Evolutionary conservation across 2,113 vertebrate genomes (phyloP).

Genomic region (Lynx canadensis): DNA sequence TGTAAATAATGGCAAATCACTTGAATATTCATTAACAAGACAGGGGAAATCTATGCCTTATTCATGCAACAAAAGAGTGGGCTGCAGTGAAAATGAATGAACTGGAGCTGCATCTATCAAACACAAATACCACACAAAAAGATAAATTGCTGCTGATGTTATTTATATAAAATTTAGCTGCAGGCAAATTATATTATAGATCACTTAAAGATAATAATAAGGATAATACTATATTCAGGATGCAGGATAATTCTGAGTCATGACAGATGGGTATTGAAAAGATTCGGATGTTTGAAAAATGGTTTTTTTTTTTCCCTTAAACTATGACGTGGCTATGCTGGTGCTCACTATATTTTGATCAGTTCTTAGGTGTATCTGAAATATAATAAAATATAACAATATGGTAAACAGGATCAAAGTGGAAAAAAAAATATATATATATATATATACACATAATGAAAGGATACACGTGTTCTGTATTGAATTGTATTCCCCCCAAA

Average conservation of each 20-base stretch:
- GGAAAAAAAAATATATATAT: background rate
- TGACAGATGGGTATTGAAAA: background rate
- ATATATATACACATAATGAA: too few species aligned
- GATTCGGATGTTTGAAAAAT: background rate
- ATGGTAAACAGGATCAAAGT: background rate
- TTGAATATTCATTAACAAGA: background rate
- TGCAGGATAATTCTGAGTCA: background rate
- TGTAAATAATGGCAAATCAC: background rate
- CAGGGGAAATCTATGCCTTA: background rate
- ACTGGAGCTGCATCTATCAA: background rate
- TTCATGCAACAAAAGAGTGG: background rate
- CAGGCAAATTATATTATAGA: background rate
- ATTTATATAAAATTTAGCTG: background rate
- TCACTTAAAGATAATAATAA: background rate
- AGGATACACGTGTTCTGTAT: background rate
- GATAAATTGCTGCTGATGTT: background rate
- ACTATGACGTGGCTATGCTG: background rate
- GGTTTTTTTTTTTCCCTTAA: background rate
- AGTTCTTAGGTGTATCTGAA: background rate
- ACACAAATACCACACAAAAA: background rate
- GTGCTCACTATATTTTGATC: background rate
- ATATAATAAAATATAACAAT: background rate
- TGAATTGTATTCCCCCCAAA: background rate
- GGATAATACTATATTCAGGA: background rate
- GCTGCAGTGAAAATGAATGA: background rate